Evolutionary conservation across 2,797 vertebrate species (phyloP).

Genomic region (Morus bassanus): DNA sequence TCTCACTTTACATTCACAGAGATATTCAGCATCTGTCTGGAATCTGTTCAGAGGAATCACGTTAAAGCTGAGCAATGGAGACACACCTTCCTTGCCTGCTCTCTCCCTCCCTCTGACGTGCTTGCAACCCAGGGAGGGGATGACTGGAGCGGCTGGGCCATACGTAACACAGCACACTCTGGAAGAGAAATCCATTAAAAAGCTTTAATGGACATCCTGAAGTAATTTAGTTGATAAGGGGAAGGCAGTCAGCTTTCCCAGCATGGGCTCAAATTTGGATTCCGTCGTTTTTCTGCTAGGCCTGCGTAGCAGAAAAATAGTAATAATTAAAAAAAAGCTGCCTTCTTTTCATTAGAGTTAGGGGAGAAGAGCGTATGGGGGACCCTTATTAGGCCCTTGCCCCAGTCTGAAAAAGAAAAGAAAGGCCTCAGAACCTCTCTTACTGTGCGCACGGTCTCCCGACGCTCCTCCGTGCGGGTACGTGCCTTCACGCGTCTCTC

Average conservation of each 20-base stretch:
- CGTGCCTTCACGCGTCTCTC: accelerated
- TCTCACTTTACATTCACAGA: background rate
- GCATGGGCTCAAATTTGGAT: too few species aligned
- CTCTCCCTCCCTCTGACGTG: background rate
- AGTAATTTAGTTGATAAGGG: too few species aligned
- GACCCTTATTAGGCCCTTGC: too few species aligned
- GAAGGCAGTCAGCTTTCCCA: background rate
- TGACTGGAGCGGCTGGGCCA: accelerated
- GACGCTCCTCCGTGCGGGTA: accelerated
- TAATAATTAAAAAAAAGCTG: too few species aligned
- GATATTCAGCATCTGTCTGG: background rate
- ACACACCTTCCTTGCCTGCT: background rate
- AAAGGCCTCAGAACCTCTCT: too few species aligned
- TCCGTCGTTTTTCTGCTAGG: background rate
- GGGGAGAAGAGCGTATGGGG: background rate
- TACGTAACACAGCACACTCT: background rate
- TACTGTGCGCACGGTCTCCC: too few species aligned
- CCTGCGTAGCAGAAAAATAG: too few species aligned
- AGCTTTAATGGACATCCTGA: background rate
- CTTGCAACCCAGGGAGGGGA: too few species aligned
- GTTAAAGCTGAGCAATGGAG: background rate
- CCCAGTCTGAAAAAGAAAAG: too few species aligned
- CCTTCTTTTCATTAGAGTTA: background rate
- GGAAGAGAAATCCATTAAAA: background rate
- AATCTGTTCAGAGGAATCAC: background rate